Percentiles rank a stretch among this genome's conserved stretches.
Evolutionary conservation across 2,888 invertebrate genomes (phyloP).

Genomic region (Andrena praecox): DNA sequence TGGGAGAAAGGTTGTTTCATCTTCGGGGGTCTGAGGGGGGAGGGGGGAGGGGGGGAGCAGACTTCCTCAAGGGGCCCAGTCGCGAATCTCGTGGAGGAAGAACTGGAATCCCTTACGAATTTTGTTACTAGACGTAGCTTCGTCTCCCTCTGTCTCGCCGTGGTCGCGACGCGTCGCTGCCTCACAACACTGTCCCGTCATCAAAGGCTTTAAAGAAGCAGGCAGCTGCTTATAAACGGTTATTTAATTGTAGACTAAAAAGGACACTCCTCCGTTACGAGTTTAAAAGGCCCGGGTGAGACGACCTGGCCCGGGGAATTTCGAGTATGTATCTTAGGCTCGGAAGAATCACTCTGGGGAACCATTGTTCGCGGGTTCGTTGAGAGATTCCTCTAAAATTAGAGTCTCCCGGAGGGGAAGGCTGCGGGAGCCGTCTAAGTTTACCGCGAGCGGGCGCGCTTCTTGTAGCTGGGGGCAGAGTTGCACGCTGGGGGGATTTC

Average conservation of each 20-base stretch:
- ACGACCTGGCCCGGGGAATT: background rate
- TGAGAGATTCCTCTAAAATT: constrained; percentile 36
- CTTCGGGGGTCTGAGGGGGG: constrained; percentile 8
- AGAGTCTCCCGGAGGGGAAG: constrained; percentile 13
- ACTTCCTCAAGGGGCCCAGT: constrained; percentile 64
- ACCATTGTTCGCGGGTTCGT: constrained; percentile 4
- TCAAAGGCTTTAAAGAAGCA: constrained; percentile 37
- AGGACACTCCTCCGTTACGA: constrained; percentile 35
- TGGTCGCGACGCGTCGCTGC: constrained; percentile 20
- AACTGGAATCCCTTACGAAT: constrained; percentile 65
- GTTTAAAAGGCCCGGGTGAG: constrained; percentile 31
- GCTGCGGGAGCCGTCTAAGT: constrained; percentile 29
- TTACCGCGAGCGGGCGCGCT: constrained; percentile 18
- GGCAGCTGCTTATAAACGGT: constrained; percentile 61
- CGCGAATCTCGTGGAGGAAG: constrained; percentile 65
- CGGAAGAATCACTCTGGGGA: background rate
- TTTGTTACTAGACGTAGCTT: constrained; percentile 66
- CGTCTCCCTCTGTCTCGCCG: constrained; percentile 13
- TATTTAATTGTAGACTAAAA: constrained; percentile 52
- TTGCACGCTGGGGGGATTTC: constrained; percentile 17
- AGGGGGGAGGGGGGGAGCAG: constrained; percentile 20
- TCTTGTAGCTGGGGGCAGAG: background rate
- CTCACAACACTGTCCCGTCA: constrained; percentile 31
- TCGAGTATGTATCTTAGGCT: background rate
- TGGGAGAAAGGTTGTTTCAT: constrained; percentile 54